Conservation (phyloP, 2,888 invertebrate genomes). For the Leptinotarsa rubiginosa region DNA sequence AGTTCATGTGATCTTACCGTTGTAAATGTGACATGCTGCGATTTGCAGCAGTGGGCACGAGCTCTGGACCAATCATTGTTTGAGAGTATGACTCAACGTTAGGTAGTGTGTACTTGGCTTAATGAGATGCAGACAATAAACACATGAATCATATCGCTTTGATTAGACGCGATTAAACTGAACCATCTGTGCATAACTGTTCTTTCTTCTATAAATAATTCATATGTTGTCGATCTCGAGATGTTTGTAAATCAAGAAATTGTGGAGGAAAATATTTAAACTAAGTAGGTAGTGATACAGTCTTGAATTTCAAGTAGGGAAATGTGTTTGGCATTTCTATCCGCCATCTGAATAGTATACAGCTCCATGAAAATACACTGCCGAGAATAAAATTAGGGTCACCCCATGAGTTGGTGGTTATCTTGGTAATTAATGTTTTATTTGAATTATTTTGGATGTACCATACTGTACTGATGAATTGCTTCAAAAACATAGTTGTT, state of each 20-base stretch:
- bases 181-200: constrained; percentile 17
- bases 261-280: neutral
- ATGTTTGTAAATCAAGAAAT: neutral
- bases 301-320: neutral
- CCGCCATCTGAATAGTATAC: no score
- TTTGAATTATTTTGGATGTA: no score
- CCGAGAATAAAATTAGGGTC: no score
- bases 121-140: constrained; percentile 16
- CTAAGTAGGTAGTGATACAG: neutral
- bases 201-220: constrained; percentile 12
- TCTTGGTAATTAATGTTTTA: no score
- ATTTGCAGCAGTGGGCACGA: constrained; percentile 8
- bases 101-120: neutral
- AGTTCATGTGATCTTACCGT: no score
- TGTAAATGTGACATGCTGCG: neutral
- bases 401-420: neutral
- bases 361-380: no score
- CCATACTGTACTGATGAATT: no score
- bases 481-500: no score
- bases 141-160: constrained; percentile 15
- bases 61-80: neutral
- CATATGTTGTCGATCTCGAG: constrained; percentile 1
- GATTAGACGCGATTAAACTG: neutral
- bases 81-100: neutral
- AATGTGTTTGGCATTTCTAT: neutral